phyloP scores from a whole-genome alignment of 2,797 vertebrate genomes.

The Pyrocephalus nanus region DNA sequence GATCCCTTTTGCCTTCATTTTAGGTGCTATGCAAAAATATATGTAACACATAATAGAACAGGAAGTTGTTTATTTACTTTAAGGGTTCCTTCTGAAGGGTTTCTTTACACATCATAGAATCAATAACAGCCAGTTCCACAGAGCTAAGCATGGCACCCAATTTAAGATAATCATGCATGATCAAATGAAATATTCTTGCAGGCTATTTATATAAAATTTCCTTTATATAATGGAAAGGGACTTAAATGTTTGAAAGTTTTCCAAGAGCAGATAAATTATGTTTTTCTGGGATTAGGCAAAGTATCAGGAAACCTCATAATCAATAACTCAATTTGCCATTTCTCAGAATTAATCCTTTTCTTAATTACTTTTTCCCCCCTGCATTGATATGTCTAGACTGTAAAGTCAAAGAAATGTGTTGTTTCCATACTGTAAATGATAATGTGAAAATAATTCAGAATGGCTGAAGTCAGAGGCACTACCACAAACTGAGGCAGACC shows the following conservation, averaged over 20 bases:
- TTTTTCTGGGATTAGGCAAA: neutral
- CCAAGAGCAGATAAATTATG: neutral
- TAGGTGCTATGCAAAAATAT: neutral
- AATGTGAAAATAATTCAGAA: neutral
- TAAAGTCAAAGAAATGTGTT: neutral
- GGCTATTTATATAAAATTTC: neutral
- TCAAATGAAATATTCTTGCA: neutral
- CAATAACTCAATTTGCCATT: neutral
- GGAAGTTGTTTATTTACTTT: neutral
- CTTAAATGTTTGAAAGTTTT: neutral
- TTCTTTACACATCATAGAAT: neutral
- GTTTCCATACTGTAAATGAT: neutral
- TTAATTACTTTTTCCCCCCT: neutral
- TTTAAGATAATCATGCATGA: neutral
- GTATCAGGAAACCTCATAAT: neutral
- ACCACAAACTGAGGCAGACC: neutral
- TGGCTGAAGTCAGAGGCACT: neutral
- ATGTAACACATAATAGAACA: neutral
- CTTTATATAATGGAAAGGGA: neutral
- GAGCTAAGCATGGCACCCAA: neutral
- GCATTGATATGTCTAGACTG: neutral
- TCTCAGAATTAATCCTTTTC: conserved; percentile 13
- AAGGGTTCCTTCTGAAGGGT: neutral
- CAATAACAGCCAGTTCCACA: neutral
- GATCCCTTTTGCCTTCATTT: neutral